Conservation (phyloP, 35 echinoderm and acorn worm species). For the Strongylocentrotus purpuratus region DNA sequence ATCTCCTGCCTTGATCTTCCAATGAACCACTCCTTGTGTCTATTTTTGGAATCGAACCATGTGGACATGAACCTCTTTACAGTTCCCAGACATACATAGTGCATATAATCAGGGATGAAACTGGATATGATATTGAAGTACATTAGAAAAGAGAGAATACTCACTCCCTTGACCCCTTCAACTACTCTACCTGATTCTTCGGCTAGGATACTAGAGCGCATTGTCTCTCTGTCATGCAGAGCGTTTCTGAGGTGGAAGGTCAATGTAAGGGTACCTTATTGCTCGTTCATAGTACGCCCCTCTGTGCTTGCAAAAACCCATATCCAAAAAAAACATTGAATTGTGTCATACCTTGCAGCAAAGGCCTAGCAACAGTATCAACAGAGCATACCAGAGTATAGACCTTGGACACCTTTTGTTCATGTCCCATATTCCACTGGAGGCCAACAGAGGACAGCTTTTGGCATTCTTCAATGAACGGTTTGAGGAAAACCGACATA, state of each 20-base stretch:
- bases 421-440: not conserved
- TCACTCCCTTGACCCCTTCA: constrained; percentile 50
- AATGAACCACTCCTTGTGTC: constrained; percentile 50
- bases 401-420: not conserved
- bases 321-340: constrained; percentile 62
- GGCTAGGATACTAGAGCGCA: not conserved
- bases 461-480: constrained; percentile 49
- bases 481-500: constrained; percentile 60
- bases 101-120: constrained; percentile 55
- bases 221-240: not conserved
- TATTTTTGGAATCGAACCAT: constrained; percentile 48
- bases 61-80: constrained; percentile 39
- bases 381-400: constrained; percentile 29
- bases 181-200: constrained; percentile 35
- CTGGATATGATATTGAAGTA: constrained; percentile 46
- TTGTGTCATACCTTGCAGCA: constrained; percentile 50
- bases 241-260: not conserved
- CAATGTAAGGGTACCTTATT: constrained; percentile 40
- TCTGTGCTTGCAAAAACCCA: constrained; percentile 45
- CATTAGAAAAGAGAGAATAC: not conserved
- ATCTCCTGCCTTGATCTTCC: constrained; percentile 41
- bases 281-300: constrained; percentile 30
- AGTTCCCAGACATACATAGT: constrained; percentile 52
- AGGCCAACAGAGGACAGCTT: not conserved
- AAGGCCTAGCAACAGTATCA: constrained; percentile 59